Conservation (phyloP, 2,113 vertebrate genomes). For the Mesoclemmys tuberculata region DNA sequence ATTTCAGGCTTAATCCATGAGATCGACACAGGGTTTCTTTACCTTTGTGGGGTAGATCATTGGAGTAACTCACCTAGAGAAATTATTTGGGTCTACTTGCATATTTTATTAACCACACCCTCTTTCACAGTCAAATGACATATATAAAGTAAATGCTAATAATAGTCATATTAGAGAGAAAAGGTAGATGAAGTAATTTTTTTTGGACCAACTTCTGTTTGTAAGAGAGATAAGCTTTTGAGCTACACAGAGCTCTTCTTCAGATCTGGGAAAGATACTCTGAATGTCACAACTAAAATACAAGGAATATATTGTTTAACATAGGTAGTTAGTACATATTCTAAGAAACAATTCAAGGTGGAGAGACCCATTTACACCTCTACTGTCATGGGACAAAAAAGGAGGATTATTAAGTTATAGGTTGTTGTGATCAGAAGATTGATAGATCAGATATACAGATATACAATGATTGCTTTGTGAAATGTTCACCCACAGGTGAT, state of each 20-base stretch:
- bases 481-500: no score
- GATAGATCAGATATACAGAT: no score
- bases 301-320: background rate
- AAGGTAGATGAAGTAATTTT: background rate
- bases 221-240: background rate
- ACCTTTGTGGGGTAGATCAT: no score
- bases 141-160: background rate
- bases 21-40: no score
- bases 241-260: background rate
- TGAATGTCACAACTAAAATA: background rate
- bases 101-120: rapidly evolving
- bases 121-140: background rate
- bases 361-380: background rate
- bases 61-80: background rate
- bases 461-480: background rate
- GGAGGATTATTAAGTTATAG: background rate
- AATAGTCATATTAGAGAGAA: background rate
- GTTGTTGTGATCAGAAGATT: no score
- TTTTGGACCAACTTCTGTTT: background rate
- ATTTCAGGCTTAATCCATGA: no score
- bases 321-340: background rate
- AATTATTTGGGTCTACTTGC: background rate
- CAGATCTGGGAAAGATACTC: background rate
- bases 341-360: background rate
- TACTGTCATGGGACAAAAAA: background rate